A percentile compares a stretch with the other conserved stretches of the same genome.
phyloP scores from a whole-genome alignment of 2,888 invertebrate species.

The Yponomeuta evonymella region DNA sequence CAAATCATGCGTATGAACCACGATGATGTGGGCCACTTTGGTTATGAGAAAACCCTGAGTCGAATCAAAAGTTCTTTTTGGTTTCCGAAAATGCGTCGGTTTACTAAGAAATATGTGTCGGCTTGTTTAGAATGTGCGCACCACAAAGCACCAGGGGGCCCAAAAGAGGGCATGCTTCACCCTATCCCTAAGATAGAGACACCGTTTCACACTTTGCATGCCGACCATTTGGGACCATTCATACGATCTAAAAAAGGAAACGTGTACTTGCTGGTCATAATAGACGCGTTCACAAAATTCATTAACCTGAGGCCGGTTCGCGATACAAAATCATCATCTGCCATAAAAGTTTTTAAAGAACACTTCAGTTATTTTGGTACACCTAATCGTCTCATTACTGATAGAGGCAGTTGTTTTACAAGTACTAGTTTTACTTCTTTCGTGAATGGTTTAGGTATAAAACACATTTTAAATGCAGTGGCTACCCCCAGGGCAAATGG shows the following conservation, averaged over 20 bases:
- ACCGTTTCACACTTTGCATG: slow-evolving; percentile 29
- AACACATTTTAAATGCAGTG: slow-evolving; percentile 26
- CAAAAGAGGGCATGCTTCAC: slow-evolving; percentile 18
- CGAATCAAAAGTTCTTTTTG: slow-evolving; percentile 25
- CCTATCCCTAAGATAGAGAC: slow-evolving; percentile 22
- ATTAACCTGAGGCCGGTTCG: slow-evolving; percentile 21
- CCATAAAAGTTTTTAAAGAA: slow-evolving; percentile 22
- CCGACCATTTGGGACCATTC: slow-evolving; percentile 28
- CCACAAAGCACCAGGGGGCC: slow-evolving; percentile 25
- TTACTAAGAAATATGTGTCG: slow-evolving; percentile 25
- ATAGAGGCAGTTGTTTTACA: slow-evolving; percentile 23
- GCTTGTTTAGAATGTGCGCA: slow-evolving; percentile 27
- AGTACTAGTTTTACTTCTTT: slow-evolving; percentile 20
- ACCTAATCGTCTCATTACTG: slow-evolving; percentile 21
- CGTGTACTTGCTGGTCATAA: slow-evolving; percentile 21
- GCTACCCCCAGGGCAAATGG: slow-evolving; percentile 28
- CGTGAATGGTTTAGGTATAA: slow-evolving; percentile 17
- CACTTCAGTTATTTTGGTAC: slow-evolving; percentile 21
- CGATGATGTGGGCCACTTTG: slow-evolving; percentile 26
- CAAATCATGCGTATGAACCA: slow-evolving; percentile 24
- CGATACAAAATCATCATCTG: slow-evolving; percentile 22
- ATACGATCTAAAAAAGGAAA: slow-evolving; percentile 21
- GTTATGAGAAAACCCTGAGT: slow-evolving; percentile 25
- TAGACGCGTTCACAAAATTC: slow-evolving; percentile 24
- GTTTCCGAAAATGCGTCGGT: slow-evolving; percentile 28